Conservation (phyloP, 2,797 vertebrate species). For the Phrynocephalus guinanensis region DNA sequence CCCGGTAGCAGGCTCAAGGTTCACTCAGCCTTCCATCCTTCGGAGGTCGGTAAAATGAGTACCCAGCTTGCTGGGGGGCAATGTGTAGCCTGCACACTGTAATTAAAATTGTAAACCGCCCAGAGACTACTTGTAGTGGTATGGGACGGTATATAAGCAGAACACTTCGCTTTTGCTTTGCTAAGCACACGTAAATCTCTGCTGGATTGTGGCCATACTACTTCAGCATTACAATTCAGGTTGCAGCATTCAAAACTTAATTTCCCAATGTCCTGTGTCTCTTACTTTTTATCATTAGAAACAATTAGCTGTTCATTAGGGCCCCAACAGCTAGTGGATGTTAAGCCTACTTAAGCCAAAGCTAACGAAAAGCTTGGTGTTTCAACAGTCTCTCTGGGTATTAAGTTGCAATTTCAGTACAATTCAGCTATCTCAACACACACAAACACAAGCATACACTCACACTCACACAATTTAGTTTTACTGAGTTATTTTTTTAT, state of each 20-base stretch:
- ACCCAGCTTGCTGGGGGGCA: too few species aligned
- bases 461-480: not conserved
- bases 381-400: not conserved
- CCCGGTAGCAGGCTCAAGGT: too few species aligned
- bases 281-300: not conserved
- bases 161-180: too few species aligned
- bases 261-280: not conserved
- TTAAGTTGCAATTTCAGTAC: not conserved
- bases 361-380: conserved; percentile 27
- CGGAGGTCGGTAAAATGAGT: too few species aligned
- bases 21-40: too few species aligned
- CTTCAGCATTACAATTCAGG: conserved; percentile 7
- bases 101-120: too few species aligned
- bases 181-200: not conserved
- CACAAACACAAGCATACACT: not conserved
- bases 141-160: too few species aligned
- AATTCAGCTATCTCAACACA: not conserved
- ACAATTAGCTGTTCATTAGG: conserved; percentile 13
- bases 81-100: too few species aligned
- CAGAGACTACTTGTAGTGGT: too few species aligned
- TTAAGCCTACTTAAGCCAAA: conserved; percentile 11
- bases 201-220: not conserved
- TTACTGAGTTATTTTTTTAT: not conserved
- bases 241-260: conserved; percentile 2
- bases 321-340: not conserved